Conservation (phyloP, 2,113 vertebrate species). For the Phasianus colchicus region DNA sequence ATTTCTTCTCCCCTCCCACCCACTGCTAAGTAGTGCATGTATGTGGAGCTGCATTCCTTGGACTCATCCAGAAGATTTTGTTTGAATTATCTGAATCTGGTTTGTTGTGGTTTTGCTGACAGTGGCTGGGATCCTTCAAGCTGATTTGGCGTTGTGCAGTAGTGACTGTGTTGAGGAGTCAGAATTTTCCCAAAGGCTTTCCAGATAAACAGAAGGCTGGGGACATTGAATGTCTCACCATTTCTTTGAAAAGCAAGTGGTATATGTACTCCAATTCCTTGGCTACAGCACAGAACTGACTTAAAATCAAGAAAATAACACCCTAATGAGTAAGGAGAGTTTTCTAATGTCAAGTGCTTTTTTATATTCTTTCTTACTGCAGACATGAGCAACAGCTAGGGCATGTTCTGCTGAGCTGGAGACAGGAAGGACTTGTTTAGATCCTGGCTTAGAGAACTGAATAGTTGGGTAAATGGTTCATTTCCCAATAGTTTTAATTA, state of each 20-base stretch:
- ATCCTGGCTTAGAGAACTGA: background rate
- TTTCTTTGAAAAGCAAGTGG: background rate
- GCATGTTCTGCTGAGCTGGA: constrained; percentile 15
- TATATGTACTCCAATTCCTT: background rate
- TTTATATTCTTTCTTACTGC: background rate
- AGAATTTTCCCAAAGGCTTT: constrained; percentile 50
- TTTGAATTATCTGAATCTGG: constrained; percentile 31
- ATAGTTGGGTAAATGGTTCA: background rate
- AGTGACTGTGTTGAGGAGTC: constrained; percentile 8
- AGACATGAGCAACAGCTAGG: constrained; percentile 19
- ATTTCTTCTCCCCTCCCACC: background rate
- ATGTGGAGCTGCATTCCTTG: constrained; percentile 12
- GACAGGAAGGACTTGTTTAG: constrained; percentile 45
- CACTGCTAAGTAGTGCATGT: background rate
- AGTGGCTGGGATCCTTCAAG: constrained; percentile 49
- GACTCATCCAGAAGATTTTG: constrained; percentile 2
- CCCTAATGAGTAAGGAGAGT: background rate
- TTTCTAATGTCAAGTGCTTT: background rate
- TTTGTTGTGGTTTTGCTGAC: constrained; percentile 48
- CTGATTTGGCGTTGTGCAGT: constrained; percentile 31
- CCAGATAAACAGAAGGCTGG: constrained; percentile 15
- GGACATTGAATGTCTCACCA: background rate
- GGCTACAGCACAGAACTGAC: background rate
- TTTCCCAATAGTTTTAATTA: constrained; percentile 12
- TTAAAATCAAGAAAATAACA: background rate